These are phyloP conservation scores for Athetis lepigone DNA, from an alignment of 2,888 invertebrate species.

Conservation along the genomic window DNA sequence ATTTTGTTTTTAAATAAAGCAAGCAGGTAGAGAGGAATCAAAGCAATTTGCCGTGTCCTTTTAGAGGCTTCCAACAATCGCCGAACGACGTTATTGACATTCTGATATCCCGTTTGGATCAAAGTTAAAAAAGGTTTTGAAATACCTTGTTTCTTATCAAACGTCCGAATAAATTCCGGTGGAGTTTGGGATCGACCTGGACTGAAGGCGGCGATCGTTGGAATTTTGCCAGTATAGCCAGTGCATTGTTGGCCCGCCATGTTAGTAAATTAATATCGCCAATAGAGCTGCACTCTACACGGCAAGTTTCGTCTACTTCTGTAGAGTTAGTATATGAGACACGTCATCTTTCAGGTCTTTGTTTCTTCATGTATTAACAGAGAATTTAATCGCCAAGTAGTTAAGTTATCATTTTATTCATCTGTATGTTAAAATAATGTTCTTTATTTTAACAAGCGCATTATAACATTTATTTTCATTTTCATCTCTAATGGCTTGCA, in stretches of 20 bases:
- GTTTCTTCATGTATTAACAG: neutral
- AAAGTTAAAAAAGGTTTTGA: conserved; percentile 63
- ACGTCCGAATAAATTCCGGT: conserved; percentile 73
- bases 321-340: conserved; percentile 26
- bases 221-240: conserved; percentile 80
- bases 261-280: conserved; percentile 86
- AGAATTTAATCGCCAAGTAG: neutral
- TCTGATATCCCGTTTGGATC: conserved; percentile 58
- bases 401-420: no score
- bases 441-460: neutral
- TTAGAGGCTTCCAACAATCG: conserved; percentile 28
- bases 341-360: conserved; percentile 13
- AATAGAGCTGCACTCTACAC: conserved; percentile 75
- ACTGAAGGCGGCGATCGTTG: conserved; percentile 73
- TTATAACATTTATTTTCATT: conserved; percentile 16
- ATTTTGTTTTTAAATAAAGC: conserved; percentile 20
- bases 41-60: conserved; percentile 58
- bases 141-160: conserved; percentile 74
- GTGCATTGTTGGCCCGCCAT: conserved; percentile 81
- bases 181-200: conserved; percentile 68
- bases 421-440: neutral
- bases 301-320: conserved; percentile 65
- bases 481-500: conserved; percentile 10
- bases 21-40: conserved; percentile 38
- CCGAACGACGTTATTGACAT: conserved; percentile 52